Conservation (phyloP, 2,113 vertebrate species). For the Coptodon bakossiorum region DNA sequence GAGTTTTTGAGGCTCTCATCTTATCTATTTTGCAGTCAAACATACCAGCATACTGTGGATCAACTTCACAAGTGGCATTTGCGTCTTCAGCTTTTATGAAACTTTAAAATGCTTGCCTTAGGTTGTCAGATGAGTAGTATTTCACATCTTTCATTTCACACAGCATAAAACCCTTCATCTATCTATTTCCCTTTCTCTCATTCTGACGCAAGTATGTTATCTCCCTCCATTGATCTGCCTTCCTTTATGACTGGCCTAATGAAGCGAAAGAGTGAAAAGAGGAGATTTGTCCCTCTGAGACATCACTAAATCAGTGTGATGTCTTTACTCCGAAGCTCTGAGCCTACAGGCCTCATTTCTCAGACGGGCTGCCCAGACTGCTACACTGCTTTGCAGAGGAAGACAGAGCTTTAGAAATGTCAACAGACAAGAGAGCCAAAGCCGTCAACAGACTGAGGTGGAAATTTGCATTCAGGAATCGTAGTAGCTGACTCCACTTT, state of each 20-base stretch:
- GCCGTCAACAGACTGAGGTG: background rate
- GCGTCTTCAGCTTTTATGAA: background rate
- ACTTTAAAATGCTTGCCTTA: background rate
- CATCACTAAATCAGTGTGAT: constrained; percentile 47
- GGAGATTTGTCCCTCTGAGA: constrained; percentile 36
- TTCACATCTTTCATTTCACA: constrained; percentile 13
- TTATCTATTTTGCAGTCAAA: background rate
- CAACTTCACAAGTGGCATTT: background rate
- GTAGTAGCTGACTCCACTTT: constrained; percentile 1
- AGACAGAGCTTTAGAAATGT: constrained; percentile 36
- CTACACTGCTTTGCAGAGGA: background rate
- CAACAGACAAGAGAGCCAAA: background rate
- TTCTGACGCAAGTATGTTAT: constrained; percentile 10
- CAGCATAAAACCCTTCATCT: constrained; percentile 12
- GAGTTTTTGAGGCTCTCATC: background rate
- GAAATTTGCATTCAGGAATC: constrained; percentile 45
- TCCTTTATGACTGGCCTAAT: constrained; percentile 56
- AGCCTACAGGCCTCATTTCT: constrained; percentile 27
- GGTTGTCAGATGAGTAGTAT: constrained; percentile 1
- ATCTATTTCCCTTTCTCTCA: background rate
- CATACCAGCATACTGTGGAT: background rate
- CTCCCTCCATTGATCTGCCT: constrained; percentile 51
- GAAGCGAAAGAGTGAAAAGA: constrained; percentile 33
- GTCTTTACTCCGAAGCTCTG: constrained; percentile 32
- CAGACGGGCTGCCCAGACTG: constrained; percentile 7